Base-by-base conservation (phyloP, 2,888 invertebrate species). In the Micropterix aruncella region DNA sequence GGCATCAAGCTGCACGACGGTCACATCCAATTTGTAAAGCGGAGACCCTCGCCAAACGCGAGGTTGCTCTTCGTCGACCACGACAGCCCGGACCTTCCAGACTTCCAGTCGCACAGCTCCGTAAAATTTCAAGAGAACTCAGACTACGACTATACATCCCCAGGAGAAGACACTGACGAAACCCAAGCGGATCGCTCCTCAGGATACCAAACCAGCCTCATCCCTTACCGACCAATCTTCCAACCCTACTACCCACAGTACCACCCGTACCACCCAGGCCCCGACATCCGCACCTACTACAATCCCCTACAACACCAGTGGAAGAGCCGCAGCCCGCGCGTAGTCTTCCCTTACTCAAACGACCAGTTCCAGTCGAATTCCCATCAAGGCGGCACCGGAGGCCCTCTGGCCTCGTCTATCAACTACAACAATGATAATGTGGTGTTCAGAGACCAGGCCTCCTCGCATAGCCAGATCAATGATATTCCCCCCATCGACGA, bases 401-500 rank as follows among this genome's bases (percentile, higher is more conserved):
- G 47, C 37, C 42, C 47, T 12, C 41, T 49, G 42, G 41, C 50
- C 12, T 46, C 41, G 42, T 64, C 59, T 9, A 61, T 65, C 17
- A 51, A 50, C 38, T 51, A 49, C 41, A 51, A 51, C 1, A 61
- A 58, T 43, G 70, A 71, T 54, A 71, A 70, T 57, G 67, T 71
- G 1, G 67, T 70, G 62, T 70, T 67, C 52, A 72, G 77, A 56
- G 78, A 78, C 51, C 77, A 74, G 55, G 27, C 27, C 27, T 27
- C 12, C 27, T 4, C 12, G 12, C 75, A 68, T 57, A 75, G 77
- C 51, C 76, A 74, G 50, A 57, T 74, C 43, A 76, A 73, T 50
- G 77, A 78, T 47, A 58, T 77, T 41, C 68, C 70, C 0, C 60
- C 66, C 18, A 62, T 71, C 18, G 77, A 77, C 51, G 77, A 78